Evolutionary conservation across 53 echinoderm and acorn worm species (phyloP).

Genomic region (Glandiceps talaboti): DNA sequence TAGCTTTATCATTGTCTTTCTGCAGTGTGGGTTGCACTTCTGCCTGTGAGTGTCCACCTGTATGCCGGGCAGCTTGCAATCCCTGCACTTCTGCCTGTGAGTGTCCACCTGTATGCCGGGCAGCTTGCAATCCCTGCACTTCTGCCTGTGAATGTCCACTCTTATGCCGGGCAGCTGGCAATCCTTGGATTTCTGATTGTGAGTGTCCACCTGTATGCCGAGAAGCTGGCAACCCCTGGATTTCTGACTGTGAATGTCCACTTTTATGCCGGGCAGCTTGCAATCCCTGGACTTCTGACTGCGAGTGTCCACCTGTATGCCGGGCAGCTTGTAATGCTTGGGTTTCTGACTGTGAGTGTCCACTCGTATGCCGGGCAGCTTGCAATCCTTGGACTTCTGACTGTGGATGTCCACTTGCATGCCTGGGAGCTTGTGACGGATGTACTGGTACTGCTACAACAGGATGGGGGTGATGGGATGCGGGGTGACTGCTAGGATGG

Average conservation of each 20-base stretch:
- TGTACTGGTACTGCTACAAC: too few relatives aligned
- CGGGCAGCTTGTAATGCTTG: neutral
- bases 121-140: too few relatives aligned
- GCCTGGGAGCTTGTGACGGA: neutral
- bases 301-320: neutral
- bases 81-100: too few relatives aligned
- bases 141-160: too few relatives aligned
- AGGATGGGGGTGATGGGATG: neutral
- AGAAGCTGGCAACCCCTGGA: neutral
- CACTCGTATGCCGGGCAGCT: neutral
- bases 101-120: too few relatives aligned
- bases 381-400: neutral
- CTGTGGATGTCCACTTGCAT: neutral
- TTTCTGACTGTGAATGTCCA: neutral
- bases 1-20: neutral
- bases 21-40: too few relatives aligned
- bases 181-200: too few relatives aligned
- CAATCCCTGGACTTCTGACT: neutral
- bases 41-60: too few relatives aligned
- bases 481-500: constrained; percentile 1
- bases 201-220: neutral
- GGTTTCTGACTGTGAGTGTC: neutral
- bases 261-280: neutral
- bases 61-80: too few relatives aligned
- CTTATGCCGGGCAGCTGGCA: too few relatives aligned